Conservation (phyloP, 2,113 vertebrate species). For the Probosciger aterrimus region DNA sequence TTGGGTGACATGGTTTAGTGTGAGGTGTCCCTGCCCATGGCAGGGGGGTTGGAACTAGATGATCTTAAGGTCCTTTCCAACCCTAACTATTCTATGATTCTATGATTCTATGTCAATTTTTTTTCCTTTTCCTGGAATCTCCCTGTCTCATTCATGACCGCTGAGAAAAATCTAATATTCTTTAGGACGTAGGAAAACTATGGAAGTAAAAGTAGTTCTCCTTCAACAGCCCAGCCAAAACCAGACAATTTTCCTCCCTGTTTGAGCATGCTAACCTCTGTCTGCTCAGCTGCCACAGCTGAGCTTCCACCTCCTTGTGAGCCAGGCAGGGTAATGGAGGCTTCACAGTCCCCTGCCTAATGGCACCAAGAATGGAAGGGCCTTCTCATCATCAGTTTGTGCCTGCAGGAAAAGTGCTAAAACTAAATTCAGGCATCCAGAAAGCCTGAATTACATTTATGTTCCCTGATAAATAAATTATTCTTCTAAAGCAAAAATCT, state of each 20-base stretch:
- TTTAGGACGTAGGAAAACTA: neutral
- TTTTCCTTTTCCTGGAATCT: neutral
- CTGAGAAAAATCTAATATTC: neutral
- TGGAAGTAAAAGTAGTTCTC: neutral
- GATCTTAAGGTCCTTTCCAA: no score
- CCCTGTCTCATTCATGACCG: neutral
- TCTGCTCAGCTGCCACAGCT: neutral
- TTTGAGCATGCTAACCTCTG: neutral
- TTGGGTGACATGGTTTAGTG: no score
- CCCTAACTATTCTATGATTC: no score
- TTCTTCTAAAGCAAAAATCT: neutral
- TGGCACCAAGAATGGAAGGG: neutral
- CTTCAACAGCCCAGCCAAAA: neutral
- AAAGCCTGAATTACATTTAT: neutral
- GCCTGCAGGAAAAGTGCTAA: neutral
- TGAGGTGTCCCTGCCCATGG: no score
- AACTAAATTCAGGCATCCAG: neutral
- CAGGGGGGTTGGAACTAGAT: no score
- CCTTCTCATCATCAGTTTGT: neutral
- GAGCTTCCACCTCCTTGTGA: neutral
- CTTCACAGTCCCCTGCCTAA: neutral
- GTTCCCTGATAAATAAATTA: neutral
- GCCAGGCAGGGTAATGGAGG: neutral
- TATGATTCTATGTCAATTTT: neutral
- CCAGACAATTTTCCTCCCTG: neutral